Evolutionary conservation across 2,113 vertebrate species (phyloP), one percentile per base, ranked within the genome.

Genomic region (Zosterops borbonicus): DNA sequence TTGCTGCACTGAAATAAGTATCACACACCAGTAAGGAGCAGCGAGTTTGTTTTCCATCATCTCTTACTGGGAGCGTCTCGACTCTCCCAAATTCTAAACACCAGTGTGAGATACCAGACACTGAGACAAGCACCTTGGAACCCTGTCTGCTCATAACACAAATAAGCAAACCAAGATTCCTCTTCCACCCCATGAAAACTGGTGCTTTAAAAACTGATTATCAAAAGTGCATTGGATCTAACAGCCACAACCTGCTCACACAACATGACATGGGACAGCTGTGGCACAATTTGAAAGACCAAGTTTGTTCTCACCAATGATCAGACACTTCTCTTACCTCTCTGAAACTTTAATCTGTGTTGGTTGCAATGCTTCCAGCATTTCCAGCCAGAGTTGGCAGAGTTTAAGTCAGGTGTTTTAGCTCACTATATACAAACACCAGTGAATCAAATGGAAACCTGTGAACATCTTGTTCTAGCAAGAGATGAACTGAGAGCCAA

Each of bases 1-100:
- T 97, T 95, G 87, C 96, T 95, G 15, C 23, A 55, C 70, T 93
- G 83, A 98, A 96, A 94, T 59, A 97, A 97, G 95, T 63, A 95
- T 84, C 96, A 94, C 63, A 96, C 42, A 95, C 84, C 89, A 95
- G 85, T 56, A 96, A 92, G 90, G 92, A 94, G 73, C 18, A 68
- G 81, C 1, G 5, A 39, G 83, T 94, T 96, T 90, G 68, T 94
- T 94, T 96, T 71, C 64, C 35, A 31, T 53, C 49, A 86, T 75
- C 60, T 88, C 75, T 56, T 41, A 49, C 14, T 6, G 27, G 3
- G 23, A 85, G 21, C 28, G 35, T 35, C 42, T 73, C n/a, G 41
- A 21, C 37, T 86, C 31, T 52, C 50, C 37, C 49, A 39, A 95
- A 83, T 89, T 86, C 90, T 71, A 60, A 92, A 70, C 59, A 78